These are phyloP conservation scores for Lottia scabra DNA, from an alignment of 2,888 invertebrate genomes.

Conservation along the genomic window DNA sequence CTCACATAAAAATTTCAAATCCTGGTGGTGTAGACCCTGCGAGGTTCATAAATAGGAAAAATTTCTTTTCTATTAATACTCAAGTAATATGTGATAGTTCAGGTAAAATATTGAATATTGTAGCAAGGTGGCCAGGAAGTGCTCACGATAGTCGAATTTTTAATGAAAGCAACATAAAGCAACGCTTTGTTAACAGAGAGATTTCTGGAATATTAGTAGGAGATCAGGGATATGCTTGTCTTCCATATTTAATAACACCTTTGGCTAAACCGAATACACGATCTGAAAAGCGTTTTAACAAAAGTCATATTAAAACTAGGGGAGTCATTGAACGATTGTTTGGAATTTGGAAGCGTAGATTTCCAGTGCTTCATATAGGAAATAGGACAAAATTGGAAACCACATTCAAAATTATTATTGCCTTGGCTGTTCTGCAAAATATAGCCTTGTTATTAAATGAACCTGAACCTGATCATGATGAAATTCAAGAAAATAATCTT, in stretches of 20 bases:
- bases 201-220: neutral
- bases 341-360: neutral
- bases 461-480: neutral
- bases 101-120: constrained; percentile 4
- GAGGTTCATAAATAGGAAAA: neutral
- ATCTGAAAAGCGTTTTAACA: neutral
- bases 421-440: neutral
- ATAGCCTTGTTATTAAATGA: neutral
- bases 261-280: neutral
- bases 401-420: neutral
- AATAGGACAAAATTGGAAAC: neutral
- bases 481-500: neutral
- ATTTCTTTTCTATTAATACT: neutral
- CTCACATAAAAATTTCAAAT: neutral
- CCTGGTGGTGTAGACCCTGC: neutral
- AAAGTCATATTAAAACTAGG: neutral
- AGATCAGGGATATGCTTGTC: neutral
- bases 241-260: neutral
- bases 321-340: neutral
- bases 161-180: neutral
- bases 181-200: neutral
- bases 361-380: neutral
- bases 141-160: neutral
- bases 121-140: neutral
- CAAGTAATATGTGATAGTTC: neutral